Percentiles rank a stretch among this genome's conserved stretches.
Evolutionary conservation across 2,888 invertebrate genomes (phyloP).

Genomic region (Leucoma salicis): DNA sequence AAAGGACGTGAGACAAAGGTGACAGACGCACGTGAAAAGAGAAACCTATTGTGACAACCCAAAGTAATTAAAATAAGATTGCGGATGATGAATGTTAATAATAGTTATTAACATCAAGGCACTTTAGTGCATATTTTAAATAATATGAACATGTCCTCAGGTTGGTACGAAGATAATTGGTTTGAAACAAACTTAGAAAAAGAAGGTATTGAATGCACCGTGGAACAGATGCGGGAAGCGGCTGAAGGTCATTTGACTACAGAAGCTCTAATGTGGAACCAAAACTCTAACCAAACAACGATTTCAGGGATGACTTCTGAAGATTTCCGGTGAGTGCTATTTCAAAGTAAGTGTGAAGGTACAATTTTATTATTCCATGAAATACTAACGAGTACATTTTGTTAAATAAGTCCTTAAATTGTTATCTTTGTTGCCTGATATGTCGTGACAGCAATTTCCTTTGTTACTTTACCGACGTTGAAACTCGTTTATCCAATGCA

Average conservation of each 20-base stretch:
- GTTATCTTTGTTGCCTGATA: neutral
- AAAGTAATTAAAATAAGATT: no score
- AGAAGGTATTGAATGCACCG: conserved; percentile 95
- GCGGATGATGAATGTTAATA: no score
- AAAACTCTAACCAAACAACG: conserved; percentile 93
- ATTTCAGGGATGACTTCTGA: conserved; percentile 98
- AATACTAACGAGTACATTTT: no score
- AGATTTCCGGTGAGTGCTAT: conserved; percentile 86
- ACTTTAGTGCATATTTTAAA: neutral
- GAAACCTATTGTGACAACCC: no score
- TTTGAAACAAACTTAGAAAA: conserved; percentile 93
- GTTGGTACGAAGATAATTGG: conserved; percentile 99
- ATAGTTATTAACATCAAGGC: no score
- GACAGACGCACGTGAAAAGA: no score
- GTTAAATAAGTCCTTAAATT: no score
- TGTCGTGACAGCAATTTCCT: conserved; percentile 31
- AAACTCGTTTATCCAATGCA: conserved; percentile 10
- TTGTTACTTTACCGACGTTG: conserved; percentile 3
- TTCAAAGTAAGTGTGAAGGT: no score
- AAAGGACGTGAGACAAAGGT: no score
- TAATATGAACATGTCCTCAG: conserved; percentile 55
- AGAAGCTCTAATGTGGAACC: conserved; percentile 99
- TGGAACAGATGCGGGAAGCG: conserved; percentile 95
- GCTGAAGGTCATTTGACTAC: conserved; percentile 99
- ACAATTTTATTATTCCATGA: no score